Evolutionary conservation across 2,797 vertebrate genomes (phyloP).

Genomic region (Tadarida brasiliensis): DNA sequence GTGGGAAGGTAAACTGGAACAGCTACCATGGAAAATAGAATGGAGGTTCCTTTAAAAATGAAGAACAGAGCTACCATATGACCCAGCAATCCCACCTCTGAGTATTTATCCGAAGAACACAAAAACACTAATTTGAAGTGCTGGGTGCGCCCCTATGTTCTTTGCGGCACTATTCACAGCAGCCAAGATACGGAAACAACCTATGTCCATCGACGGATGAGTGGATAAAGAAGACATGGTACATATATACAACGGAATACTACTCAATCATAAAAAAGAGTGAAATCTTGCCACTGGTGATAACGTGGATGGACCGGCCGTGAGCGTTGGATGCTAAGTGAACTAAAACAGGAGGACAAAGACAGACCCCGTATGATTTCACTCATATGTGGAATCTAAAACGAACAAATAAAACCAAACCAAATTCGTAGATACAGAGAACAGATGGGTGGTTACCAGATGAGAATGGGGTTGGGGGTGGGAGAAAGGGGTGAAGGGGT

Average conservation of each 20-base stretch:
- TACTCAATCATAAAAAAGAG: fast-evolving
- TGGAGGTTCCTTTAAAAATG: too few relatives aligned
- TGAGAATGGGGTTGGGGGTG: neutral
- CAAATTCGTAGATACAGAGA: neutral
- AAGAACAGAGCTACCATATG: neutral
- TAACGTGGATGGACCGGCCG: neutral
- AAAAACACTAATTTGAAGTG: neutral
- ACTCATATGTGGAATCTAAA: neutral
- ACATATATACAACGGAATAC: fast-evolving
- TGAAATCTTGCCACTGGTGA: neutral
- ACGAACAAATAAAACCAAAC: neutral
- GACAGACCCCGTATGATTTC: neutral
- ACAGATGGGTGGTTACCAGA: too few relatives aligned
- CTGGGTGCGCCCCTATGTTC: neutral
- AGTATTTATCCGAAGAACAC: neutral
- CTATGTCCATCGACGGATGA: neutral
- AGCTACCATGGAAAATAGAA: neutral
- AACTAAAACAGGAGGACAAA: neutral
- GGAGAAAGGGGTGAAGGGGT: neutral
- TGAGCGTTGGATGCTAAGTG: fast-evolving
- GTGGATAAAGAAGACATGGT: neutral
- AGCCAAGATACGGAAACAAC: fast-evolving
- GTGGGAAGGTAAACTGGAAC: neutral
- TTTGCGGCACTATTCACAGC: neutral
- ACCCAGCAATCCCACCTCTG: neutral